Conservation (phyloP, 2,113 vertebrate genomes). For the Sebastes fasciatus region DNA sequence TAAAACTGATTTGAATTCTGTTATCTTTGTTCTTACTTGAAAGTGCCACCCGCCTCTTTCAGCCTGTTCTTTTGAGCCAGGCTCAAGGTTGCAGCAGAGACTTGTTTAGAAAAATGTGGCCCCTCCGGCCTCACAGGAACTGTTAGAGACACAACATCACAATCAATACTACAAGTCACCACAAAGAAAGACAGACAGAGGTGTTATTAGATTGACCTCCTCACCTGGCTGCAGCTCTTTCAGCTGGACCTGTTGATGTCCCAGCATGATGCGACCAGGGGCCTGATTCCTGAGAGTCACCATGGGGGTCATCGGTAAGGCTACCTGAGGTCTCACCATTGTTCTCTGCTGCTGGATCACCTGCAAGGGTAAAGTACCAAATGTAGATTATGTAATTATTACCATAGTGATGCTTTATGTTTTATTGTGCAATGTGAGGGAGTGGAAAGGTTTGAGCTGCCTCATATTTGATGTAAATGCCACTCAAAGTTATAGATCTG, state of each 20-base stretch:
- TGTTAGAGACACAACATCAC: slow-evolving; percentile 60
- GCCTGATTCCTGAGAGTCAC: slow-evolving; percentile 90
- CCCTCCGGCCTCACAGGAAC: slow-evolving; percentile 89
- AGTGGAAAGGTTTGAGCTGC: not conserved
- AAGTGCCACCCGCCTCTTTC: slow-evolving; percentile 93
- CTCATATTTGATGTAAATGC: not conserved
- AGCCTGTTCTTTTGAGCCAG: slow-evolving; percentile 91
- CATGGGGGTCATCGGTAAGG: slow-evolving; percentile 90
- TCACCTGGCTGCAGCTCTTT: slow-evolving; percentile 93
- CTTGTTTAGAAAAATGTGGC: slow-evolving; percentile 87
- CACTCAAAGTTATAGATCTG: not conserved
- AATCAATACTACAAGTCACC: not conserved
- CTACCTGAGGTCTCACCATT: slow-evolving; percentile 92
- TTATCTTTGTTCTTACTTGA: slow-evolving; percentile 87
- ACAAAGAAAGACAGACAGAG: not conserved
- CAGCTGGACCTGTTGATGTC: slow-evolving; percentile 88
- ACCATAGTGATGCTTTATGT: not conserved
- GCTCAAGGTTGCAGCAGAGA: slow-evolving; percentile 84
- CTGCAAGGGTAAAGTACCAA: slow-evolving; percentile 42
- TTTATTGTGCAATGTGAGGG: not conserved
- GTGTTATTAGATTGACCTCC: not conserved
- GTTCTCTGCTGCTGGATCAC: slow-evolving; percentile 92
- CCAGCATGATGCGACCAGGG: slow-evolving; percentile 91
- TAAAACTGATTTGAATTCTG: not conserved
- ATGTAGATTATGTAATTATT: not conserved